phyloP scores from a whole-genome alignment of 2,888 invertebrate genomes.

The Tethea ocularis region DNA sequence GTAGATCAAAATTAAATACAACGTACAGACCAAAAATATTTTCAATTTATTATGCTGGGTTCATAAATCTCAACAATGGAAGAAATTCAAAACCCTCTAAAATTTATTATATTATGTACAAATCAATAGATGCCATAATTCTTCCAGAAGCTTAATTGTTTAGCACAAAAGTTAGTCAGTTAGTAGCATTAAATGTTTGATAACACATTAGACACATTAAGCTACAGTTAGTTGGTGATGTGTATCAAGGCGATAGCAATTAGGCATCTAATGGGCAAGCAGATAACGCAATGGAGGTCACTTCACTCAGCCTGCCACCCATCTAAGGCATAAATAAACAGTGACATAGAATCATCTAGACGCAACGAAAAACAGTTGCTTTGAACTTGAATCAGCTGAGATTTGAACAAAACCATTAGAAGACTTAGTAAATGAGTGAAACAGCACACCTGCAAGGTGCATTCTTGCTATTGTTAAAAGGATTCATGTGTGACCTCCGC shows the following conservation, averaged over 20 bases:
- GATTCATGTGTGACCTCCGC: constrained; percentile 30
- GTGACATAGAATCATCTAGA: neutral
- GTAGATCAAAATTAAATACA: no score
- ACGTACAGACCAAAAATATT: no score
- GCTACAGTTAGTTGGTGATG: neutral
- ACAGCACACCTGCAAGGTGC: neutral
- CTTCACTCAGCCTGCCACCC: neutral
- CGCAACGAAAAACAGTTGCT: neutral
- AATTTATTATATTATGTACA: neutral
- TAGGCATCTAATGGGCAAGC: neutral
- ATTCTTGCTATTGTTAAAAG: constrained; percentile 13
- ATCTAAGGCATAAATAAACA: neutral
- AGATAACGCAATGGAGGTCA: neutral
- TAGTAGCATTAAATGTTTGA: neutral
- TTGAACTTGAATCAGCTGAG: neutral
- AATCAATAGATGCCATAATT: no score
- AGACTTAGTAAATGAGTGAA: neutral
- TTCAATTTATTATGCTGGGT: no score
- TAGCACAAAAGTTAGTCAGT: neutral
- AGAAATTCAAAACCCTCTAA: no score
- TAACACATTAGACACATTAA: constrained; percentile 2
- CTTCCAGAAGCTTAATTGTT: neutral
- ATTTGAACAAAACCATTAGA: neutral
- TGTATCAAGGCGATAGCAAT: constrained; percentile 4
- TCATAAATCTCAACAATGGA: no score